Percentiles rank a stretch among this genome's conserved stretches.
phyloP scores from a whole-genome alignment of 2,888 invertebrate genomes.

The Synanthedon andrenaeformis region DNA sequence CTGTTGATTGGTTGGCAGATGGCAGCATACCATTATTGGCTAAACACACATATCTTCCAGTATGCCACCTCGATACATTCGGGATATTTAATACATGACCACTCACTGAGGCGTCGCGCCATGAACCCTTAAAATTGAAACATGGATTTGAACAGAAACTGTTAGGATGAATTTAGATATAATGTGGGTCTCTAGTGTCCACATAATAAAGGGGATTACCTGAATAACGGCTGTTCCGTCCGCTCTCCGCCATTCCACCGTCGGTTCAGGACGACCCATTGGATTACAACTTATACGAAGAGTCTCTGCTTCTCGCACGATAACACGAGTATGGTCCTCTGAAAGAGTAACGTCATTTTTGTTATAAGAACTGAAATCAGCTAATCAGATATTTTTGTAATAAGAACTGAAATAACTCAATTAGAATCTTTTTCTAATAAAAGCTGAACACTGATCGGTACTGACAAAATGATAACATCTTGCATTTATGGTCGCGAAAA shows the following conservation, averaged over 20 bases:
- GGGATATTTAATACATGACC: conserved; percentile 85
- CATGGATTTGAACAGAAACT: too few species aligned
- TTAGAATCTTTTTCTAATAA: background rate
- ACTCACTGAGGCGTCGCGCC: conserved; percentile 76
- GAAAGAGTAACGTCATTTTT: conserved; percentile 6
- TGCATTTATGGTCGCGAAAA: too few species aligned
- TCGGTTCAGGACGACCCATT: conserved; percentile 81
- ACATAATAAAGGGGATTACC: conserved; percentile 16
- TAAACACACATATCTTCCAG: conserved; percentile 80
- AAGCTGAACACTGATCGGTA: background rate
- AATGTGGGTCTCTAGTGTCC: too few species aligned
- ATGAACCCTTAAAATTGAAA: conserved; percentile 38
- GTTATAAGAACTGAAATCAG: background rate
- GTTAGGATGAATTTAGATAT: too few species aligned
- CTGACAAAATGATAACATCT: background rate
- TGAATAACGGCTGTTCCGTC: conserved; percentile 60
- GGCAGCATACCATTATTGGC: conserved; percentile 92
- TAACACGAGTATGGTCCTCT: conserved; percentile 71
- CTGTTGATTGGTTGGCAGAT: conserved; percentile 81
- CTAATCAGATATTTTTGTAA: background rate
- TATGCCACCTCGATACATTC: conserved; percentile 74
- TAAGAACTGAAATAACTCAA: background rate
- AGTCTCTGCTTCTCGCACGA: conserved; percentile 84
- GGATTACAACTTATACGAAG: conserved; percentile 86
- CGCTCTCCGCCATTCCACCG: conserved; percentile 83